Conservation (phyloP, 2,113 vertebrate genomes). For the Paratilapia polleni region DNA sequence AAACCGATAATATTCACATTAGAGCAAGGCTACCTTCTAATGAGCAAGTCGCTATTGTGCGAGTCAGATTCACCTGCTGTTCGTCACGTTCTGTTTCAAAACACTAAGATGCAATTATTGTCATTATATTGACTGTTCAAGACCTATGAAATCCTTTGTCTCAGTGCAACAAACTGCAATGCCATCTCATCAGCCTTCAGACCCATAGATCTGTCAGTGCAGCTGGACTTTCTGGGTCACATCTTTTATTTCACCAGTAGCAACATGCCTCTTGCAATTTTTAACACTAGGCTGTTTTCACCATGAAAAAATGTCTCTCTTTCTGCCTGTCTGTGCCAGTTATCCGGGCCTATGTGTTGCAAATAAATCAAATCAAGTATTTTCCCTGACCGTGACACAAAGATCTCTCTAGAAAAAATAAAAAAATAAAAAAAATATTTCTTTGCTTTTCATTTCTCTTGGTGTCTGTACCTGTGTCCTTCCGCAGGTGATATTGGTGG, state of each 20-base stretch:
- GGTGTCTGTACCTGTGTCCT: not conserved
- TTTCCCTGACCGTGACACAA: not conserved
- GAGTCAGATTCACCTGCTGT: too few species aligned
- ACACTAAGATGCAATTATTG: not conserved
- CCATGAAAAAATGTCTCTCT: not conserved
- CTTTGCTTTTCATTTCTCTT: not conserved
- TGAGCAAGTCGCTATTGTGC: too few species aligned
- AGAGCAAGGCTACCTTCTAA: too few species aligned
- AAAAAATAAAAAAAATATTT: too few species aligned
- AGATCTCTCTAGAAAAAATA: not conserved
- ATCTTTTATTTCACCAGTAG: not conserved
- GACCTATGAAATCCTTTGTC: not conserved
- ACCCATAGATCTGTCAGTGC: not conserved
- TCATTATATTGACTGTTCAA: not conserved
- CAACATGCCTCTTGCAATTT: not conserved
- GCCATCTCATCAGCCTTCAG: not conserved
- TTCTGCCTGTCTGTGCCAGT: not conserved
- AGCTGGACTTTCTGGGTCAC: not conserved
- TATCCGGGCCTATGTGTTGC: not conserved
- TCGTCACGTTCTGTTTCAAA: too few species aligned
- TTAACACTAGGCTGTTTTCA: not conserved
- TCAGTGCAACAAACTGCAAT: not conserved
- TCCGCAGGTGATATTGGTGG: constrained; percentile 94
- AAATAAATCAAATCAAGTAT: not conserved
- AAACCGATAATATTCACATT: too few species aligned